phyloP scores from a whole-genome alignment of 2,113 vertebrate genomes.

The Fukomys damarensis region DNA sequence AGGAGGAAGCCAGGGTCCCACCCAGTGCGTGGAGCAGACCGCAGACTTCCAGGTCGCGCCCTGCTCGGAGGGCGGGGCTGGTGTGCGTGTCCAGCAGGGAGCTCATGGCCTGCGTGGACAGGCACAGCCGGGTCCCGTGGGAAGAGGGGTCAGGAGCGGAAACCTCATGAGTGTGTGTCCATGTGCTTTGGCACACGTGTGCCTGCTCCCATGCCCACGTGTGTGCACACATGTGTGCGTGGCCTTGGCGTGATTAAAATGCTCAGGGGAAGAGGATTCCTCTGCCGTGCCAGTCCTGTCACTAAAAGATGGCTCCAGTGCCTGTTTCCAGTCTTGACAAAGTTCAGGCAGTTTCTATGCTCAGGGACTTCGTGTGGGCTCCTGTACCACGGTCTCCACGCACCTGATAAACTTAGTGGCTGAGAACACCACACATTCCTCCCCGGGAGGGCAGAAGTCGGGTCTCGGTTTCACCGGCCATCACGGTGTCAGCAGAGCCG shows the following conservation, averaged over 20 bases:
- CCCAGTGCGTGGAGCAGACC: neutral
- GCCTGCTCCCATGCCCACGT: neutral
- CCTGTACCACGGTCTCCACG: fast-evolving
- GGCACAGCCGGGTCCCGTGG: neutral
- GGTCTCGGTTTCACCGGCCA: neutral
- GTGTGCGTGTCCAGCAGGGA: neutral
- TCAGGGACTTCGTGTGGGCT: neutral
- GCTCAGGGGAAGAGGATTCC: neutral
- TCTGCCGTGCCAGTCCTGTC: neutral
- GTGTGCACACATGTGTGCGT: neutral
- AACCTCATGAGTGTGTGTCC: fast-evolving
- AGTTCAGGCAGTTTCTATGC: neutral
- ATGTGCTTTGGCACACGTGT: neutral
- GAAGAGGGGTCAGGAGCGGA: neutral
- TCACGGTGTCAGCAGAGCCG: neutral
- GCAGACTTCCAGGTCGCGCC: neutral
- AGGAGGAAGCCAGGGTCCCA: too few species aligned
- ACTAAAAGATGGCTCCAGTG: neutral
- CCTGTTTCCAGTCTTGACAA: neutral
- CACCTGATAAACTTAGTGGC: fast-evolving
- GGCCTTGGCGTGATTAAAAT: neutral
- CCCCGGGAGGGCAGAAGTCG: neutral
- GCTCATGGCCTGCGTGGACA: neutral
- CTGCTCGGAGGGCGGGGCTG: neutral
- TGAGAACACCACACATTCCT: neutral